Evolutionary conservation across 2,888 invertebrate genomes (phyloP).

Genomic region (Lottia gigantea): DNA sequence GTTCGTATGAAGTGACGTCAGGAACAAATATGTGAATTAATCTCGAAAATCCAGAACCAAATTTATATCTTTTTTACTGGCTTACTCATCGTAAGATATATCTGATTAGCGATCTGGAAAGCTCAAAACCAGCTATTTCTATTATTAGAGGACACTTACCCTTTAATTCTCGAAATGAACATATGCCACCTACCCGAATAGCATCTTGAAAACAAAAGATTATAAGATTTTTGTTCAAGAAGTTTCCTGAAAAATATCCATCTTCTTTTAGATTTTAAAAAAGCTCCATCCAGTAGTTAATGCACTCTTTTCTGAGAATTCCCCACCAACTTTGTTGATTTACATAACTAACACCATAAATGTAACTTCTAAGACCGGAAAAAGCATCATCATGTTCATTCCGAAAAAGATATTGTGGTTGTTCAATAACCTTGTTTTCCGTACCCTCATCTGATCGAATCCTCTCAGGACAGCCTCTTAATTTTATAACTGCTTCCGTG

Average conservation of each 20-base stretch:
- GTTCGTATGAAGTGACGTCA: no score
- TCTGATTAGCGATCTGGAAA: no score
- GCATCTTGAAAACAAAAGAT: slow-evolving; percentile 29
- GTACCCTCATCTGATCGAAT: slow-evolving; percentile 29
- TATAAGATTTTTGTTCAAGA: slow-evolving; percentile 25
- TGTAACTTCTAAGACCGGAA: slow-evolving; percentile 14
- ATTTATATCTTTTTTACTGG: no score
- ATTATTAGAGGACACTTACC: no score
- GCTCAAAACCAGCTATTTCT: no score
- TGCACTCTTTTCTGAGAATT: slow-evolving; percentile 24
- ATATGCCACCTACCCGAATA: slow-evolving; percentile 23
- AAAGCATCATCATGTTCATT: slow-evolving; percentile 11
- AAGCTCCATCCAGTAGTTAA: slow-evolving; percentile 28
- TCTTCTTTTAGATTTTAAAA: slow-evolving; percentile 23
- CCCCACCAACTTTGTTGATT: slow-evolving; percentile 36
- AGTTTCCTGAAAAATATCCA: slow-evolving; percentile 19
- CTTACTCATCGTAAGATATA: no score
- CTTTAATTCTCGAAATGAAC: no score
- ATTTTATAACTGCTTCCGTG: slow-evolving; percentile 10
- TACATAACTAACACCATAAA: slow-evolving; percentile 21
- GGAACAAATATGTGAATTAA: no score
- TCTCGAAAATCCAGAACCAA: no score
- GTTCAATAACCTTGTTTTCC: slow-evolving; percentile 19
- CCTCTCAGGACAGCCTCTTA: slow-evolving; percentile 19
- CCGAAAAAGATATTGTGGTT: slow-evolving; percentile 24